Base-by-base conservation (phyloP, 2,797 vertebrate genomes). In the Pangasius djambal region DNA sequence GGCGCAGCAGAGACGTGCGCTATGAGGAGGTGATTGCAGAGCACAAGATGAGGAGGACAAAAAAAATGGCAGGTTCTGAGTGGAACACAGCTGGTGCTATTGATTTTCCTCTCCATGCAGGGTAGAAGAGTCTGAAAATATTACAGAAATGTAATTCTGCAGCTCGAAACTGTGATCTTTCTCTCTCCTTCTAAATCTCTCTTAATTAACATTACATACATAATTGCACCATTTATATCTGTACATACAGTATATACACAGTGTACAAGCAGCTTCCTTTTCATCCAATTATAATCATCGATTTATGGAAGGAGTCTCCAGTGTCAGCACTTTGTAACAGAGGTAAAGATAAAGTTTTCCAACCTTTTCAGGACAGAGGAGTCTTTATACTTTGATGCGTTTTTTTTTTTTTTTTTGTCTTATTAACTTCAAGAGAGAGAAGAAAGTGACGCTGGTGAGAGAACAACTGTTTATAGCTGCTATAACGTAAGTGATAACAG, bases 1-100 rank as follows among this genome's bases (percentile, higher is more conserved):
- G 50, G 85, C 72, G 50, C 67, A 90, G 74, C 77, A 88, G 90
- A 89, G 88, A 89, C 55, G 50, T 86, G 89, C 52, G 57, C 82
- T 70, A 86, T 81, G 82, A 89, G 69, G 69, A 40, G 85, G 79
- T 90, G 85, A 86, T 84, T 70, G 89, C 82, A 57, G 59, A 77
- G 86, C 78, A 67, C 83, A 85, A 82, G 65, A 82, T 79, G 85
- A 65, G 59, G 22, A 0, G 34, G 2, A 83, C 59, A 31, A 31
- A 55, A 83, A n/a, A 65, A 44, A 18, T 28, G 40, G 2, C 82
- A 31, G 61, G 12, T 84, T 84, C 63, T 84, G 40, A 9, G 16
- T 9, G 83, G 61, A 84, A 84, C 63, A 34, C 8, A 28, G 44
- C 28, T 67, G 63, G 59, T 2, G 4, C 8, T 50, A 50, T 84